These are phyloP conservation scores for Bubo blakistoni DNA, from an alignment of 2,113 vertebrate genomes.

Conservation along the genomic window DNA sequence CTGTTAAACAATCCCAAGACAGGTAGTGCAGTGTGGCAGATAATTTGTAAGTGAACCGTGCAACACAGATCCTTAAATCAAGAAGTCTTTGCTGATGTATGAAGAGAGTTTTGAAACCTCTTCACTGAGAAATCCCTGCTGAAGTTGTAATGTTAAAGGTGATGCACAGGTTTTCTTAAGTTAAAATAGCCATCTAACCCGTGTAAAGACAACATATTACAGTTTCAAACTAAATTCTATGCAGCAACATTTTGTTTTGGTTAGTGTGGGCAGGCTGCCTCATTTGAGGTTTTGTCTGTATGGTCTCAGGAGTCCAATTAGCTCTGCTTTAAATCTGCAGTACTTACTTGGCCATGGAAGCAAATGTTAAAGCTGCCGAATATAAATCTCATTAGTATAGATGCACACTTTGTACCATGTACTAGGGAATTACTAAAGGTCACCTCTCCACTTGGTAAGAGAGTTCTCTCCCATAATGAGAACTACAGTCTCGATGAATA, in stretches of 20 bases:
- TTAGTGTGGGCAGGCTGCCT: neutral
- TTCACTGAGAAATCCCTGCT: neutral
- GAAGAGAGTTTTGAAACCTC: neutral
- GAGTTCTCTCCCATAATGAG: neutral
- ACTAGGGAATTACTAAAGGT: neutral
- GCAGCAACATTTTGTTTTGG: neutral
- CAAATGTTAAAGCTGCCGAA: neutral
- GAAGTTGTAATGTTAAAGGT: neutral
- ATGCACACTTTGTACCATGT: neutral
- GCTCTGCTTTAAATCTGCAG: neutral
- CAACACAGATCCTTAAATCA: neutral
- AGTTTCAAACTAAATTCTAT: neutral
- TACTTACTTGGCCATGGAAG: neutral
- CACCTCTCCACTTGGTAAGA: neutral
- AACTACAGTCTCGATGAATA: neutral
- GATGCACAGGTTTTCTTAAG: neutral
- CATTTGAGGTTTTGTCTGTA: neutral
- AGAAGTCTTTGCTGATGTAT: neutral
- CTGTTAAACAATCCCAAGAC: neutral
- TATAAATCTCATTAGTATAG: neutral
- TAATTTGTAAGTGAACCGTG: neutral
- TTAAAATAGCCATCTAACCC: neutral
- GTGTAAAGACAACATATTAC: accelerated
- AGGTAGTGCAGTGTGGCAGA: neutral
- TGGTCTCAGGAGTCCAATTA: neutral